Percentiles rank a stretch among this genome's conserved stretches.
Evolutionary conservation across 2,797 vertebrate genomes (phyloP).

Genomic region (Thunnus albacares): DNA sequence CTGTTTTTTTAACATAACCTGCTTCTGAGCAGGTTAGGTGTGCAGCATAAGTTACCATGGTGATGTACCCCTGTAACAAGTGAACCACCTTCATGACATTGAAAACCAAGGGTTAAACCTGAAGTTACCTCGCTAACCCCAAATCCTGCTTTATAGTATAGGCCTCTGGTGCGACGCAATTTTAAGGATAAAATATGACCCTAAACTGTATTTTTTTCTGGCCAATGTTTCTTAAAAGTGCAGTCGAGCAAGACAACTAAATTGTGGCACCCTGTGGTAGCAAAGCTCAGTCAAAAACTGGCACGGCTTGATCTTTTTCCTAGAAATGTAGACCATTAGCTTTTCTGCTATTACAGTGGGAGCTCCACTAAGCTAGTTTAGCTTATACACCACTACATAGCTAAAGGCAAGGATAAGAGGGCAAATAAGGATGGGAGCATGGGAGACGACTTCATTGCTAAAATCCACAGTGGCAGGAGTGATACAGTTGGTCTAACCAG

Average conservation of each 20-base stretch:
- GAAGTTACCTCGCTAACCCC: no score
- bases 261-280: neutral
- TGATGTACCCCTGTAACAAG: no score
- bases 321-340: slow-evolving; percentile 27
- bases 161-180: no score
- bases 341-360: slow-evolving; percentile 26
- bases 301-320: slow-evolving; percentile 3
- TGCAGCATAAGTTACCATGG: no score
- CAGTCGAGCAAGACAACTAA: neutral
- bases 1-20: no score
- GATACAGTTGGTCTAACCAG: slow-evolving; percentile 24
- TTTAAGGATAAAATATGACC: neutral
- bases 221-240: neutral
- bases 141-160: no score
- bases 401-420: slow-evolving; percentile 29
- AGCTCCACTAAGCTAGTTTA: slow-evolving; percentile 33
- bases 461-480: slow-evolving; percentile 37
- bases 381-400: slow-evolving; percentile 30
- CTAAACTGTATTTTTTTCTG: neutral
- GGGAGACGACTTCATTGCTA: slow-evolving; percentile 10
- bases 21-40: no score
- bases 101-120: no score
- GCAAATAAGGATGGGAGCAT: slow-evolving; percentile 6
- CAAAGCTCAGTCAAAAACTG: slow-evolving; percentile 5
- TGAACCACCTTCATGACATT: no score